phyloP scores from a whole-genome alignment of 2,113 vertebrate genomes.

The Beaufortia kweichowensis region DNA sequence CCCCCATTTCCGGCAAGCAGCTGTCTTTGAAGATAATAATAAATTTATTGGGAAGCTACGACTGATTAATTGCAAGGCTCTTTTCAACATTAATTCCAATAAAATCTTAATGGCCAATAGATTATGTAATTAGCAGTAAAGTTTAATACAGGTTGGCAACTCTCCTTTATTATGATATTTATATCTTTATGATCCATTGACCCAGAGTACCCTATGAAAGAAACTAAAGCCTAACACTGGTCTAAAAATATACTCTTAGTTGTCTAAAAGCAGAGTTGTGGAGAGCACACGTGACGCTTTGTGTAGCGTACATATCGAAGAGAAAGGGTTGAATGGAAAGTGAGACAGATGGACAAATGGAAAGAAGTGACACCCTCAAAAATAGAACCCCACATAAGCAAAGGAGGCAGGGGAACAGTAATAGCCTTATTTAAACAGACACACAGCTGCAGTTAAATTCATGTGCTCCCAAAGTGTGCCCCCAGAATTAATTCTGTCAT shows the following conservation, averaged over 20 bases:
- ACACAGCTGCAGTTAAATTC: constrained; percentile 63
- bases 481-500: constrained; percentile 65
- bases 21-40: constrained; percentile 65
- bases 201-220: no score
- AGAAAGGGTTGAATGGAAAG: constrained; percentile 20
- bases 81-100: constrained; percentile 25
- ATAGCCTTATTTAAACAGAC: constrained; percentile 57
- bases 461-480: constrained; percentile 58
- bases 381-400: constrained; percentile 61
- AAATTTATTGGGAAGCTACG: constrained; percentile 58
- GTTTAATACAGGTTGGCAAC: background rate
- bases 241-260: no score
- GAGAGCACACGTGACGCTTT: background rate
- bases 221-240: no score
- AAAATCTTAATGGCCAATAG: background rate
- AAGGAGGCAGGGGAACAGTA: constrained; percentile 57
- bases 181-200: no score
- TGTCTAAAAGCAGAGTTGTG: no score
- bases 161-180: background rate
- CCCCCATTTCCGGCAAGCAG: constrained; percentile 56
- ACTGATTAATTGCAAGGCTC: constrained; percentile 41
- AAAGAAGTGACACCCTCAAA: constrained; percentile 60
- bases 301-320: background rate
- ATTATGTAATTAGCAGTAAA: background rate
- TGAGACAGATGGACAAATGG: constrained; percentile 31